phyloP scores from a whole-genome alignment of 2,797 vertebrate species.

The Alcedo atthis region DNA sequence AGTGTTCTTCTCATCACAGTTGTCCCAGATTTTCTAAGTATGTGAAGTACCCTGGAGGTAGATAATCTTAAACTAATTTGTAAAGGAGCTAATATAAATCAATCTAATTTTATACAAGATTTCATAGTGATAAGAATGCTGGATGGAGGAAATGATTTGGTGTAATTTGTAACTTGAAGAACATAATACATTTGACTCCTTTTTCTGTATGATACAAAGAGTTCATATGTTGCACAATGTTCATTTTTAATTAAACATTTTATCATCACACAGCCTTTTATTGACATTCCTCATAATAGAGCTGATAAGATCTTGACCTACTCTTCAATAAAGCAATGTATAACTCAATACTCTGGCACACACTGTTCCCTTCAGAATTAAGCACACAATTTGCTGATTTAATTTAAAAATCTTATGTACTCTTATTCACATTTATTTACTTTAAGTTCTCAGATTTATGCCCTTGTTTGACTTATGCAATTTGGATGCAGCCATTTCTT shows the following conservation, averaged over 20 bases:
- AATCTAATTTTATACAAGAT: slow-evolving; percentile 1
- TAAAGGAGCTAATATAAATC: not conserved
- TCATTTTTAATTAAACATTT: slow-evolving; percentile 76
- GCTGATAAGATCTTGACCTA: slow-evolving; percentile 69
- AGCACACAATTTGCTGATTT: slow-evolving; percentile 56
- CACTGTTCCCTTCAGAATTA: slow-evolving; percentile 47
- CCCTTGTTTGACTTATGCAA: not conserved
- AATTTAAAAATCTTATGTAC: slow-evolving; percentile 42
- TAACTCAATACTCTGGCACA: slow-evolving; percentile 62
- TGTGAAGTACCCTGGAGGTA: not conserved
- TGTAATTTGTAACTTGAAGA: slow-evolving; percentile 38
- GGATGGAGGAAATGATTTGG: not conserved
- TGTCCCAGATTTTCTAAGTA: not conserved
- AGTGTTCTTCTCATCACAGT: not conserved
- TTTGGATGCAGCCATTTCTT: not conserved
- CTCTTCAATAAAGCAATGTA: slow-evolving; percentile 59
- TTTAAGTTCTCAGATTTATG: slow-evolving; percentile 22
- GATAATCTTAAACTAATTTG: slow-evolving; percentile 21
- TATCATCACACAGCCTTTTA: slow-evolving; percentile 51
- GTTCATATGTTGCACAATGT: slow-evolving; percentile 60
- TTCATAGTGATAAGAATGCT: slow-evolving; percentile 7
- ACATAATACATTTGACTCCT: not conserved
- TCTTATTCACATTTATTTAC: slow-evolving; percentile 42
- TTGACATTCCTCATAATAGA: slow-evolving; percentile 69
- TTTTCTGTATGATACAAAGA: slow-evolving; percentile 50